These are phyloP conservation scores for Arge pagana DNA, from an alignment of 2,888 invertebrate species.

Conservation along the genomic window DNA sequence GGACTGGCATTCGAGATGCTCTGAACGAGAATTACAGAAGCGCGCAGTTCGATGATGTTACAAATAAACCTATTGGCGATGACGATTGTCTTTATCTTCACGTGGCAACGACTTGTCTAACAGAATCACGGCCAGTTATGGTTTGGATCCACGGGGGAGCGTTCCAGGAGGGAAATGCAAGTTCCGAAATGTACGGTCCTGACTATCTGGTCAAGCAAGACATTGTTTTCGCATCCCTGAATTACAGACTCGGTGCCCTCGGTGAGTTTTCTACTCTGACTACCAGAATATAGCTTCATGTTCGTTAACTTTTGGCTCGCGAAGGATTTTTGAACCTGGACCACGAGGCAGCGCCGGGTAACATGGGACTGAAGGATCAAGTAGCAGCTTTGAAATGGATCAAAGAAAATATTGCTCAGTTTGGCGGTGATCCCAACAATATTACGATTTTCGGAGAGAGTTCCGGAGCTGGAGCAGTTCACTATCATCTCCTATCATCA, in stretches of 20 bases:
- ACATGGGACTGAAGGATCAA: slow-evolving; percentile 46
- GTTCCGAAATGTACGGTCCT: slow-evolving; percentile 22
- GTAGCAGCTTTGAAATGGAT: slow-evolving; percentile 44
- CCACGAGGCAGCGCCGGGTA: slow-evolving; percentile 41
- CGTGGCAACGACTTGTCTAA: slow-evolving; percentile 34
- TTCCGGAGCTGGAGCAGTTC: slow-evolving; percentile 36
- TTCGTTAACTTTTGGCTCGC: not conserved
- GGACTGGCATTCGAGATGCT: slow-evolving; percentile 57
- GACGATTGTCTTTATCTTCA: slow-evolving; percentile 46
- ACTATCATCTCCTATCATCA: slow-evolving; percentile 39
- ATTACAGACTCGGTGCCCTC: slow-evolving; percentile 39
- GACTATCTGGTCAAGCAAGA: slow-evolving; percentile 39
- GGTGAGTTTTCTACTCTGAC: slow-evolving; percentile 29
- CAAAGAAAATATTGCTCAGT: slow-evolving; percentile 41
- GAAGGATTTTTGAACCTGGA: slow-evolving; percentile 47
- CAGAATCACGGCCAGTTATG: slow-evolving; percentile 40
- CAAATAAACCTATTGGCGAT: slow-evolving; percentile 24
- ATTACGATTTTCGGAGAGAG: slow-evolving; percentile 46
- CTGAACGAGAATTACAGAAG: slow-evolving; percentile 50
- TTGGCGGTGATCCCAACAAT: slow-evolving; percentile 46
- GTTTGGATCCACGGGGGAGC: slow-evolving; percentile 52
- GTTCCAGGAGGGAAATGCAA: slow-evolving; percentile 36
- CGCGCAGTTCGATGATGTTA: slow-evolving; percentile 23
- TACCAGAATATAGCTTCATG: not conserved
- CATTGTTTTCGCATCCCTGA: slow-evolving; percentile 36